Base-by-base conservation (phyloP, 2,113 vertebrate species). In the Grus americana region DNA sequence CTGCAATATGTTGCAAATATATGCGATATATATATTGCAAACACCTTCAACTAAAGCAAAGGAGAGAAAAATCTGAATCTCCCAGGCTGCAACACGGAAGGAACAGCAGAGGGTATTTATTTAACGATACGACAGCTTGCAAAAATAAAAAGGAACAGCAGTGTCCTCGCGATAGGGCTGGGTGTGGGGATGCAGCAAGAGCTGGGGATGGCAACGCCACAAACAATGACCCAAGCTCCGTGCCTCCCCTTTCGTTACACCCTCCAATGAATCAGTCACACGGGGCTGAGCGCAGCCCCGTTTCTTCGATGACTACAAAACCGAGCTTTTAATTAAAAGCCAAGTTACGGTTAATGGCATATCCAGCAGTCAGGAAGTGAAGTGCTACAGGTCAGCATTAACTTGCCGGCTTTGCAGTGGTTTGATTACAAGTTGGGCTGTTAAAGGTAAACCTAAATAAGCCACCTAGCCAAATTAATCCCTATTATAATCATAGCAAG, bases 301-400 rank as follows among this genome's bases (percentile, higher is more conserved):
- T 26, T 59, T 79, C 94, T 86, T 30, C 5, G 3, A 22, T 1
- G 14, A n/a, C 83, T n/a, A 65, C 36, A 61, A 49, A 82, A 6
- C 6, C 1, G 3, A 76, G 71, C 38, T 74, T 42, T 73, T 90
- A 94, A 92, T 92, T 85, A 94, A 91, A 85, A 85, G 85, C 74
- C 58, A 23, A 6, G 71, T 42, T 34, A 23, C 1, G 29, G 93
- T 65, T 82, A 85, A 54, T 22, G 81, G 67, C 74, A 20, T 42
- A 54, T 61, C 3, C 10, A 83, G 89, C 30, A 80, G 78, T 20
- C 78, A 29, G 93, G 76, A 61, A 88, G 67, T 2, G 19, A 61
- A 78, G 85, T 15, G 68, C 22, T 44, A 42, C 49, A 73, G 86
- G 86, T 88, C 79, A 89, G 70, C 24, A 6, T 52, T 52, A 59